A percentile compares a stretch with the other conserved stretches of the same genome.
phyloP scores from a whole-genome alignment of 2,113 vertebrate species.

The Lycaon pictus region DNA sequence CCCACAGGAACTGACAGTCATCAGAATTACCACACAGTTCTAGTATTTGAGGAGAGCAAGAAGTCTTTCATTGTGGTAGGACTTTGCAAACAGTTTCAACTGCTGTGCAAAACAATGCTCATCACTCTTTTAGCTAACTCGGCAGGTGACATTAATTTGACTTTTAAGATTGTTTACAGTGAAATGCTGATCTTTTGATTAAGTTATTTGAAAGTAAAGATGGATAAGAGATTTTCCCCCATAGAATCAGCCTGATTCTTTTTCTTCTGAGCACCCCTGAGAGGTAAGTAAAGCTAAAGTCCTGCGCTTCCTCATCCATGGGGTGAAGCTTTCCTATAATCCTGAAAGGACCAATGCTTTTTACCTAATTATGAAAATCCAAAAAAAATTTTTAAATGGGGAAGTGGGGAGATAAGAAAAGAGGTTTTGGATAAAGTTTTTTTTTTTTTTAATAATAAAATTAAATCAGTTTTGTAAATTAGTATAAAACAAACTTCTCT shows the following conservation, averaged over 20 bases:
- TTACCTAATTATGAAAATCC: background rate
- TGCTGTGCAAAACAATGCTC: conserved; percentile 8
- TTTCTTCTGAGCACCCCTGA: conserved; percentile 27
- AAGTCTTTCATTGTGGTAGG: conserved; percentile 66
- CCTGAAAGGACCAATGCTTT: conserved; percentile 11
- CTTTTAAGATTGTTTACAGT: conserved; percentile 64
- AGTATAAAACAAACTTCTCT: conserved; percentile 52
- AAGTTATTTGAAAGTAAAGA: conserved; percentile 69
- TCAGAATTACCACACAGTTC: conserved; percentile 63
- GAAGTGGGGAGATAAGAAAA: conserved; percentile 5
- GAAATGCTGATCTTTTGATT: conserved; percentile 72
- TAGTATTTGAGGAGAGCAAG: conserved; percentile 54
- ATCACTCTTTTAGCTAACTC: conserved; percentile 52
- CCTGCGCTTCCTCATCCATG: background rate
- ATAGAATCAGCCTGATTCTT: background rate
- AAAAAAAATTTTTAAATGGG: conserved; percentile 24
- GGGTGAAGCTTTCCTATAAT: background rate
- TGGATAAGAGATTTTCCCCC: background rate
- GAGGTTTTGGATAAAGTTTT: conserved; percentile 5
- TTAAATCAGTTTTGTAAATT: conserved; percentile 16
- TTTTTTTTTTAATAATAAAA: background rate
- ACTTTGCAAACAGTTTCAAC: conserved; percentile 63
- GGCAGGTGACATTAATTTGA: conserved; percentile 69
- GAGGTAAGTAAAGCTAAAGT: background rate
- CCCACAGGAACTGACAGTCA: conserved; percentile 75